Percentiles rank a stretch among this genome's conserved stretches.
Evolutionary conservation across 2,797 vertebrate genomes (phyloP).

Genomic region (Alca torda): DNA sequence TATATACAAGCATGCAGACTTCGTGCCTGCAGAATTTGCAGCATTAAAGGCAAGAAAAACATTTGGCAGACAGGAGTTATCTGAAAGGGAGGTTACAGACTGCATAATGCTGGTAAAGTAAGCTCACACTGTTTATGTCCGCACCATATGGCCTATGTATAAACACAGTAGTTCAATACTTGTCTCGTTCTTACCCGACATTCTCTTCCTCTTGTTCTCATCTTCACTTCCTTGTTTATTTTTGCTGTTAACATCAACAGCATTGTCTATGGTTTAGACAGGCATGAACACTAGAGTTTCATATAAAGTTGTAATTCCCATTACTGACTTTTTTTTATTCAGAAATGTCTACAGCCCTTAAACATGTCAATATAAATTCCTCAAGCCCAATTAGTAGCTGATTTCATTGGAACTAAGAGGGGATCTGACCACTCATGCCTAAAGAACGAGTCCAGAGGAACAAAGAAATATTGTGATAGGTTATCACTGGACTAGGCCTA

Average conservation of each 20-base stretch:
- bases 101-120: slow-evolving; percentile 39
- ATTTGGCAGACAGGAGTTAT: slow-evolving; percentile 19
- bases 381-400: not conserved
- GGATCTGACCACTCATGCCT: not conserved
- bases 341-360: not conserved
- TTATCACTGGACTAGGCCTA: not conserved
- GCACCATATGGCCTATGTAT: slow-evolving; percentile 19
- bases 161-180: slow-evolving; percentile 36
- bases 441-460: not conserved
- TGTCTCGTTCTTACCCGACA: slow-evolving; percentile 9
- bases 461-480: not conserved
- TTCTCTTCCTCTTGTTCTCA: slow-evolving; percentile 31
- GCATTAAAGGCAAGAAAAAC: not conserved
- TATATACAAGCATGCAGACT: not conserved
- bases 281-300: not conserved
- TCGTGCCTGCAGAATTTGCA: not conserved
- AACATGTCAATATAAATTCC: not conserved
- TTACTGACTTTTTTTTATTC: not conserved
- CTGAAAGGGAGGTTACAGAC: slow-evolving; percentile 11
- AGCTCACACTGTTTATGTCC: slow-evolving; percentile 37
- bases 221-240: slow-evolving; percentile 35
- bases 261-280: not conserved
- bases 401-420: not conserved
- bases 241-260: slow-evolving; percentile 4
- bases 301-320: not conserved